Evolutionary conservation across 2,113 vertebrate genomes (phyloP).

Genomic region (Prochilodus magdalenae): DNA sequence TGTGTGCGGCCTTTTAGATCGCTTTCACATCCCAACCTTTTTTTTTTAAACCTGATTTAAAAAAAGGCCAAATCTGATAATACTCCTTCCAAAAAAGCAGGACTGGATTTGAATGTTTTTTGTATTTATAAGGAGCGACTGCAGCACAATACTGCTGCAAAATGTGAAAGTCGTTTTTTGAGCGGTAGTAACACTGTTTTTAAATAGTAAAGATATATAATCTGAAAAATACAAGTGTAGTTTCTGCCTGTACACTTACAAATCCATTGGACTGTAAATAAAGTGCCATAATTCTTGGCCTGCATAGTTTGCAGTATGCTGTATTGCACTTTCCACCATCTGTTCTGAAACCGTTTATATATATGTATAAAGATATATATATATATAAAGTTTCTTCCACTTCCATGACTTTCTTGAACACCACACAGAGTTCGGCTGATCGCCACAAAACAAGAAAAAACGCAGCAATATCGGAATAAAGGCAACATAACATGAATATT

Average conservation of each 20-base stretch:
- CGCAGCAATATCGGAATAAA: slow-evolving; percentile 71
- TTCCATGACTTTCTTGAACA: slow-evolving; percentile 63
- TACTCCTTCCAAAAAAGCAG: slow-evolving; percentile 55
- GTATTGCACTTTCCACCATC: slow-evolving; percentile 78
- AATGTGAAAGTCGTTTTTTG: slow-evolving; percentile 62
- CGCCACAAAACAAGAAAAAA: slow-evolving; percentile 62
- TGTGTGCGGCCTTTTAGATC: slow-evolving; percentile 69
- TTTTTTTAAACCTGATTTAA: slow-evolving; percentile 62
- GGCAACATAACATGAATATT: slow-evolving; percentile 73
- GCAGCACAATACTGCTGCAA: slow-evolving; percentile 65
- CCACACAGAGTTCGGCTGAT: slow-evolving; percentile 51
- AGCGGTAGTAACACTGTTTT: slow-evolving; percentile 71
- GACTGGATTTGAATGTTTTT: slow-evolving; percentile 66
- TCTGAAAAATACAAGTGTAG: slow-evolving; percentile 80
- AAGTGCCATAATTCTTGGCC: slow-evolving; percentile 82
- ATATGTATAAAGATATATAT: no score
- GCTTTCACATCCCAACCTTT: slow-evolving; percentile 56
- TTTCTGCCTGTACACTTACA: slow-evolving; percentile 81
- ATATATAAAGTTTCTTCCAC: slow-evolving; percentile 11
- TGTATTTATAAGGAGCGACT: slow-evolving; percentile 58
- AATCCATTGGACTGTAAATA: slow-evolving; percentile 80
- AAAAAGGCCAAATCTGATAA: slow-evolving; percentile 72
- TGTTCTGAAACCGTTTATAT: slow-evolving; percentile 56
- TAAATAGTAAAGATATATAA: slow-evolving; percentile 78
- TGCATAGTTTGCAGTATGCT: slow-evolving; percentile 83